A percentile compares a stretch with the other conserved stretches of the same genome.
Conservation (phyloP, 2,113 vertebrate species). For the Irena cyanogastra region DNA sequence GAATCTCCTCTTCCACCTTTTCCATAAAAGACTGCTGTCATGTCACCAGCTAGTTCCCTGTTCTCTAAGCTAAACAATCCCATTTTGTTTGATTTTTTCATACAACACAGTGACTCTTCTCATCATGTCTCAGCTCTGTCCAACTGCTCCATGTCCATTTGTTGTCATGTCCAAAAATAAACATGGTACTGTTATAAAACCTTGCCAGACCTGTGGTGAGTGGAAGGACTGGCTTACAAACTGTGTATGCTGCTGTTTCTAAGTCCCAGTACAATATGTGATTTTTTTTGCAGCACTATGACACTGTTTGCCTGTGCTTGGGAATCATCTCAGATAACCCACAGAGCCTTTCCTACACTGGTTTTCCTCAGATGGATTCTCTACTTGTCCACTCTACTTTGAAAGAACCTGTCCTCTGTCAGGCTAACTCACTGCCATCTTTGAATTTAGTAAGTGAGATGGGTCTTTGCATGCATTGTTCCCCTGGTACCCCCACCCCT, state of each 20-base stretch:
- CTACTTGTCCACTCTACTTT: background rate
- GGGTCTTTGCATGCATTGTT: background rate
- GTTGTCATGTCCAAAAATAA: background rate
- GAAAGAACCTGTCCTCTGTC: background rate
- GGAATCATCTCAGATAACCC: background rate
- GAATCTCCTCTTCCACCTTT: background rate
- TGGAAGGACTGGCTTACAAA: background rate
- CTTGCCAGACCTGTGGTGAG: background rate
- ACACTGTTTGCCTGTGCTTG: background rate
- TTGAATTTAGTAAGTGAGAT: background rate
- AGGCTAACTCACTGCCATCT: background rate
- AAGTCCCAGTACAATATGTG: background rate
- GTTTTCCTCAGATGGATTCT: background rate
- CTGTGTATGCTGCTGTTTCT: background rate
- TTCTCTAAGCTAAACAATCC: background rate
- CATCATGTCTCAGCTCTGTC: background rate
- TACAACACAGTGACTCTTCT: background rate
- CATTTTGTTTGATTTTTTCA: background rate
- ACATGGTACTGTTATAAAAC: background rate
- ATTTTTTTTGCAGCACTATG: background rate
- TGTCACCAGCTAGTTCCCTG: background rate
- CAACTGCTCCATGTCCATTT: background rate
- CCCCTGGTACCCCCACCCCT: no score
- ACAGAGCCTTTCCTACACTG: background rate
- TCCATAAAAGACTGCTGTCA: background rate